phyloP scores from a whole-genome alignment of 2,888 invertebrate genomes.

The Apoda limacodes region DNA sequence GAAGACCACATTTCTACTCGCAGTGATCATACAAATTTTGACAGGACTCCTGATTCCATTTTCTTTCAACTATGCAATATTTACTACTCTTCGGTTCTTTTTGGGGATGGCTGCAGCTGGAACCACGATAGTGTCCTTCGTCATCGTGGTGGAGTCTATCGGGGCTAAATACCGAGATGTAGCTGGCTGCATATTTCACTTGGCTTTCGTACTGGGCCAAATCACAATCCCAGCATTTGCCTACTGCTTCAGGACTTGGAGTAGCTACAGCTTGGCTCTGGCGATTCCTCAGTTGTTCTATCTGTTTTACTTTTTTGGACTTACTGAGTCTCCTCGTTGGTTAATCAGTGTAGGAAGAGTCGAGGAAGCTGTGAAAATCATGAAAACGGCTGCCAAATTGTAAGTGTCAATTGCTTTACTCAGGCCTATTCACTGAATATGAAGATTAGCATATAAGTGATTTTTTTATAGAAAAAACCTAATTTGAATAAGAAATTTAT shows the following conservation, averaged over 20 bases:
- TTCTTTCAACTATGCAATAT: constrained; percentile 69
- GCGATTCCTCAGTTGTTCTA: constrained; percentile 72
- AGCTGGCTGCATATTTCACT: constrained; percentile 73
- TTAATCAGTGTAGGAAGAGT: constrained; percentile 75
- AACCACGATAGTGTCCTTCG: constrained; percentile 83
- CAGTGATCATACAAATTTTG: constrained; percentile 74
- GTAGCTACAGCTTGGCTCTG: constrained; percentile 71
- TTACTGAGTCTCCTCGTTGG: constrained; percentile 86
- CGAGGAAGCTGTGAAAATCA: constrained; percentile 71
- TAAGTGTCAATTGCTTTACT: too few relatives aligned
- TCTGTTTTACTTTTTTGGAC: constrained; percentile 75
- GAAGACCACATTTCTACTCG: constrained; percentile 75
- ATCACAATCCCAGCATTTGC: constrained; percentile 73
- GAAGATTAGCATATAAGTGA: too few relatives aligned
- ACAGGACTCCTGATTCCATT: constrained; percentile 77
- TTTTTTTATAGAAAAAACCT: too few relatives aligned
- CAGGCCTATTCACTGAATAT: too few relatives aligned
- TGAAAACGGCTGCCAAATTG: constrained; percentile 74
- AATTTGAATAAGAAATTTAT: too few relatives aligned
- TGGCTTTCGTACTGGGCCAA: constrained; percentile 77
- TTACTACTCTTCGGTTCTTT: constrained; percentile 75
- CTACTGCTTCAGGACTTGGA: constrained; percentile 75
- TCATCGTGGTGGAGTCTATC: constrained; percentile 75
- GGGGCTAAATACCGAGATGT: constrained; percentile 65
- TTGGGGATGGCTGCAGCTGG: constrained; percentile 82